Base-by-base conservation (phyloP, 2,888 invertebrate species). In the Amphipyra berbera region DNA sequence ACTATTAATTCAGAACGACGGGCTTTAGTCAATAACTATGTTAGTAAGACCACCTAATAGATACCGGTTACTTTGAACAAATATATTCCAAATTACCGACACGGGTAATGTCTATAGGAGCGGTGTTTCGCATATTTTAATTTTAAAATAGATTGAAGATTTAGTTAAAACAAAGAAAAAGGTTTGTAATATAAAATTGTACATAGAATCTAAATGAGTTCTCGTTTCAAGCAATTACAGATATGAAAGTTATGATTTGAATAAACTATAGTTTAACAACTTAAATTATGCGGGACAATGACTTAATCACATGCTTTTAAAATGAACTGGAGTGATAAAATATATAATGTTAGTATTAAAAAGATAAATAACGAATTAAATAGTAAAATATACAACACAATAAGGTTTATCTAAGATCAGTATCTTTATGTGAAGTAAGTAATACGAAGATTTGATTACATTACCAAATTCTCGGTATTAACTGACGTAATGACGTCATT, bases 31-130 rank as follows among this genome's bases (percentile, higher is more conserved):
- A 67, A 59, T 61, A 50, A 61, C 49, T 54, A 38, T 44, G 40
- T 44, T 8, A 21, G 9, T 9, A 40, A 64, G 78, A 80, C 79
- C 79, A 80, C 79, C 80, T 61, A 46, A 60, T 46, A 48, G 61
- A 42, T 33, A 50, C 47, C 44, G 27, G 52, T 48, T 13, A 40
- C 46, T 57, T 60, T 44, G 56, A 46, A 54, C 48, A 55, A 55
- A 62, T 55, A 50, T 46, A 47, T 56, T 41, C n/a, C 15, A 40
- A 44, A 14, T 42, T 27, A 54, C 21, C 41, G 12, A 62, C 54
- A 58, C 44, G 52, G 33, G 27, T 44, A 30, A 40, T 47, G 37
- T 66, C 13, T 46, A 57, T 53, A 53, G 73, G 37, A 53, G 35
- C 49, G 42, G 10, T 68, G 68, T 54, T 42, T 10, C 6, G 55